Conservation (phyloP, 2,888 invertebrate genomes). For the Andrena fulva region DNA sequence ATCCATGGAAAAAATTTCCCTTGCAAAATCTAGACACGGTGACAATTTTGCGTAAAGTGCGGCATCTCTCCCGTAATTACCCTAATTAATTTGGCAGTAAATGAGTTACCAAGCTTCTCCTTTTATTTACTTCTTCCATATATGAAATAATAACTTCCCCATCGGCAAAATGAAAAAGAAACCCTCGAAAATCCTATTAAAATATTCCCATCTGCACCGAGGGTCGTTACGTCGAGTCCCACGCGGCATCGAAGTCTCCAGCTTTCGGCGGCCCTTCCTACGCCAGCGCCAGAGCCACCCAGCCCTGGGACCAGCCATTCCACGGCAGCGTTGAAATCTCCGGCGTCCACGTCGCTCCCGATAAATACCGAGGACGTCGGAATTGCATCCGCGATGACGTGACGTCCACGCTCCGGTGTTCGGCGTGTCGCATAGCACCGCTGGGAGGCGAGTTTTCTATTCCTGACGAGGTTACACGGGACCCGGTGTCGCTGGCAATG, state of each 20-base stretch:
- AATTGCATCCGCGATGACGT: conserved; percentile 59
- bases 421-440: conserved; percentile 43
- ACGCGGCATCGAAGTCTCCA: not conserved
- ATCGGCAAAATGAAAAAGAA: too few relatives aligned
- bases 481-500: conserved; percentile 64
- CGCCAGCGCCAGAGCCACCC: not conserved
- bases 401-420: conserved; percentile 21
- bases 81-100: too few relatives aligned
- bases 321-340: conserved; percentile 1
- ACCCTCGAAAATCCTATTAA: too few relatives aligned
- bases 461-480: conserved; percentile 67
- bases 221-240: not conserved
- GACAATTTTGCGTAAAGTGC: too few relatives aligned
- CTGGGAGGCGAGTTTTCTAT: conserved; percentile 50
- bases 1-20: too few relatives aligned
- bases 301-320: not conserved
- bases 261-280: not conserved
- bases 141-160: too few relatives aligned
- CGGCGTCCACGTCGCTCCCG: conserved; percentile 17
- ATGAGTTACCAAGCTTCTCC: too few relatives aligned
- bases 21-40: too few relatives aligned
- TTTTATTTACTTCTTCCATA: too few relatives aligned
- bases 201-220: too few relatives aligned
- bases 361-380: conserved; percentile 37
- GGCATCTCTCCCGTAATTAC: too few relatives aligned